These are phyloP conservation scores for Drosophila mercatorum DNA, from an alignment of 2,888 invertebrate species.

Conservation along the genomic window DNA sequence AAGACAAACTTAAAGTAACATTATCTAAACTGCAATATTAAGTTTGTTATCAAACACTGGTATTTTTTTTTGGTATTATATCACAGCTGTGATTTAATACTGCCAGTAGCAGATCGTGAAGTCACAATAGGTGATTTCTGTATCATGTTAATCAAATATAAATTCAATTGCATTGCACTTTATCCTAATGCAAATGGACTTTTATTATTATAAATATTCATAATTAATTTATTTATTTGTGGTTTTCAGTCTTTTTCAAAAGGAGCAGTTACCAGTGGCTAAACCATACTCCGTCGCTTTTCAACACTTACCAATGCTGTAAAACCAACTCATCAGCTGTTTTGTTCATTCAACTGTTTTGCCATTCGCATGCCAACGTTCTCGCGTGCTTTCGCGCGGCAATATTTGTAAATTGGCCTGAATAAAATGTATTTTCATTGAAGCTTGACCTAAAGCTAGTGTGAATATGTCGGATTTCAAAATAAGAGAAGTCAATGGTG, in stretches of 20 bases:
- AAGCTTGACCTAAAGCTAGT: not conserved
- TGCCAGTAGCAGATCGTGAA: not conserved
- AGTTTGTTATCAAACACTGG: constrained; percentile 29
- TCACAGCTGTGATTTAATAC: constrained; percentile 6
- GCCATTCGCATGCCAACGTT: constrained; percentile 47
- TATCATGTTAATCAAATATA: too few relatives aligned
- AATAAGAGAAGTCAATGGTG: constrained; percentile 84
- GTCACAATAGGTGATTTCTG: not conserved
- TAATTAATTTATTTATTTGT: too few relatives aligned
- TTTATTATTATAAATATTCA: not conserved
- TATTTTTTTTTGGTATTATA: constrained; percentile 23
- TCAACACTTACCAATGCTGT: constrained; percentile 35
- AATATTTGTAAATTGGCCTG: constrained; percentile 44
- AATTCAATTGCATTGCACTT: not conserved
- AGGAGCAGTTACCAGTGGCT: not conserved
- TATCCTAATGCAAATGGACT: not conserved
- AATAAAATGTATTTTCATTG: not conserved
- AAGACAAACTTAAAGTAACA: constrained; percentile 15
- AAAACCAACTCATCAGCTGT: constrained; percentile 27
- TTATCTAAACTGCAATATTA: constrained; percentile 21
- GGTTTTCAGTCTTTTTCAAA: constrained; percentile 3
- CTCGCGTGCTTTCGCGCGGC: constrained; percentile 36
- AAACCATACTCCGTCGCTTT: not conserved
- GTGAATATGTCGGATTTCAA: constrained; percentile 45
- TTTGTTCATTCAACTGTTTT: not conserved